phyloP scores from a whole-genome alignment of 2,797 vertebrate genomes.

The Gobionotothen gibberifrons region DNA sequence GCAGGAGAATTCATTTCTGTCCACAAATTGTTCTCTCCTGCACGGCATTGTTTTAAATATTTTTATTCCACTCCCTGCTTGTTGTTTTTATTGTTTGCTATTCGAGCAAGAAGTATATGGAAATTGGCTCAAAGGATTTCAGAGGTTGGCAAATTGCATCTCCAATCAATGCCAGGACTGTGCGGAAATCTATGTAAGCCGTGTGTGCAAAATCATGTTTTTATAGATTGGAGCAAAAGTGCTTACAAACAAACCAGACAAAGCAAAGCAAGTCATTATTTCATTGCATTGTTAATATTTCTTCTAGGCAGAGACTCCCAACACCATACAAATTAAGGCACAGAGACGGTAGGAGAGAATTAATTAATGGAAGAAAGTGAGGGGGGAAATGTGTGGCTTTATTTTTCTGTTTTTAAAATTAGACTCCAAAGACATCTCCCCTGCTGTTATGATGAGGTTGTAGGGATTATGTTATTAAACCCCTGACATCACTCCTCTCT shows the following conservation, averaged over 20 bases:
- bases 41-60: slow-evolving; percentile 47
- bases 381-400: slow-evolving; percentile 14
- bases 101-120: slow-evolving; percentile 48
- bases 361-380: slow-evolving; percentile 52
- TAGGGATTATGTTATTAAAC: slow-evolving; percentile 69
- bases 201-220: slow-evolving; percentile 75
- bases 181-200: slow-evolving; percentile 73
- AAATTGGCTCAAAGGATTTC: slow-evolving; percentile 75
- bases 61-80: slow-evolving; percentile 49
- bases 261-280: slow-evolving; percentile 66
- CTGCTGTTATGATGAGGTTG: slow-evolving; percentile 52
- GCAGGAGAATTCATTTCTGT: slow-evolving; percentile 32
- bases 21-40: slow-evolving; percentile 22
- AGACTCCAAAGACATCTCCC: slow-evolving; percentile 57
- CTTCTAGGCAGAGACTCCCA: slow-evolving; percentile 45
- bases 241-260: slow-evolving; percentile 61
- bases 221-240: slow-evolving; percentile 72
- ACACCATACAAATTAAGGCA: slow-evolving; percentile 60
- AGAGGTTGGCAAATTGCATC: slow-evolving; percentile 71
- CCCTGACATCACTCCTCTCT: slow-evolving; percentile 51
- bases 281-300: slow-evolving; percentile 69
- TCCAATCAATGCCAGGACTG: slow-evolving; percentile 75
- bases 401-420: slow-evolving; percentile 60
- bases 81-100: slow-evolving; percentile 60
- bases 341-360: slow-evolving; percentile 33